A percentile compares a stretch with the other conserved stretches of the same genome.
Evolutionary conservation across 1,140 invertebrate species (phyloP).

Genomic region (Aphelenchoides besseyi): DNA sequence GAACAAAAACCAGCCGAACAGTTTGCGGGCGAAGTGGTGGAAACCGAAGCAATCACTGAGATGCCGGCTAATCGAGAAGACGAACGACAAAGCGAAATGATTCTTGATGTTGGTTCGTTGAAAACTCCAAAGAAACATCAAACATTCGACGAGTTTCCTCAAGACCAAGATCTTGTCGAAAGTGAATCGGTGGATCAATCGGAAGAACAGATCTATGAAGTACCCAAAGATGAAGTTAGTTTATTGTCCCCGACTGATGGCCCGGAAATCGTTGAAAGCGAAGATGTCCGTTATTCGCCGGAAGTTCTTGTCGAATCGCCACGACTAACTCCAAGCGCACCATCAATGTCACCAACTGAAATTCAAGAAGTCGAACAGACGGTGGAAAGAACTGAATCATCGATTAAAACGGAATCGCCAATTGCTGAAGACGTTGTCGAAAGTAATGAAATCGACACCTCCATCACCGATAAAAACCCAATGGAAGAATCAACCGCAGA

Average conservation of each 20-base stretch:
- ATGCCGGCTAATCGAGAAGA: neutral
- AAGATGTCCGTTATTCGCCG: conserved; percentile 1
- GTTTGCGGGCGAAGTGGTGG: neutral
- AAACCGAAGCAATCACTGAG: neutral
- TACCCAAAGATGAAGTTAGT: no score
- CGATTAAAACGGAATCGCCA: neutral
- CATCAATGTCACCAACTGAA: no score
- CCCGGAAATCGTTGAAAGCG: conserved; percentile 14
- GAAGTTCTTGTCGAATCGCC: no score
- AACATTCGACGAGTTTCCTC: neutral
- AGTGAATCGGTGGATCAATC: neutral
- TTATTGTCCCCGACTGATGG: no score
- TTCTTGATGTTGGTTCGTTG: neutral
- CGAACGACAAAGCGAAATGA: neutral
- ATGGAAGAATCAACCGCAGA: neutral
- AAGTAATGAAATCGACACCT: conserved; percentile 2
- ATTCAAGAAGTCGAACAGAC: no score
- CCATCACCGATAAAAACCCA: neutral
- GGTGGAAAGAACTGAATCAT: no score
- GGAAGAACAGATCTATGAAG: neutral
- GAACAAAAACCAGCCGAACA: neutral
- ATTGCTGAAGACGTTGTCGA: neutral
- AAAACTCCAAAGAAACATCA: neutral
- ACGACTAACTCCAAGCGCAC: no score
- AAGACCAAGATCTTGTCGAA: neutral